Evolutionary conservation across 2,888 invertebrate species (phyloP).

Genomic region (Lepeophtheirus nordmannii): DNA sequence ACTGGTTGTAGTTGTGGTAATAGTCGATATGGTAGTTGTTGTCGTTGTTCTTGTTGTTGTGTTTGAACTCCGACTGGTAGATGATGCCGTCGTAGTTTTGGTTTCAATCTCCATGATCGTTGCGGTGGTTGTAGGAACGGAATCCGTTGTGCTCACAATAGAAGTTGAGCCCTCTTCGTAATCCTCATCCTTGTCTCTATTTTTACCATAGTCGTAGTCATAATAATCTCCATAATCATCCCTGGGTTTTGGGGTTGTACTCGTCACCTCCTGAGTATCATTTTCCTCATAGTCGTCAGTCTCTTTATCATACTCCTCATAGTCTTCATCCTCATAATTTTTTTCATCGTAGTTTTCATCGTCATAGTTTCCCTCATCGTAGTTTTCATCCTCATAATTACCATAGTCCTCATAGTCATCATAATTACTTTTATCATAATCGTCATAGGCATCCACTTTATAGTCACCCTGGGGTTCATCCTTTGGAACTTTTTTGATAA

Average conservation of each 20-base stretch:
- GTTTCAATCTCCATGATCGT: no score
- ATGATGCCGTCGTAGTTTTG: background rate
- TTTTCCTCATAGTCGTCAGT: background rate
- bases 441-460: no score
- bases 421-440: background rate
- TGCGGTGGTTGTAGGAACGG: no score
- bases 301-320: conserved; percentile 6
- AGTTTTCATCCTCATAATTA: background rate
- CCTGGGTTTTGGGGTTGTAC: background rate
- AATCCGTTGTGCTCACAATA: no score
- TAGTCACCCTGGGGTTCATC: background rate
- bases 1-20: background rate
- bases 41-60: background rate
- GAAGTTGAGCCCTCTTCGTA: background rate
- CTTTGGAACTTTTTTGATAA: background rate
- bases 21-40: background rate
- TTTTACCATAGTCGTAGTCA: background rate
- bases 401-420: conserved; percentile 10
- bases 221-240: background rate
- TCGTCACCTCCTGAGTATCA: background rate
- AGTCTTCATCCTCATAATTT: background rate
- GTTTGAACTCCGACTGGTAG: background rate
- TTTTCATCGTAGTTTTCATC: background rate
- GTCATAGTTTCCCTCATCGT: background rate
- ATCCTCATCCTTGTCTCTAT: background rate